Base-by-base conservation (phyloP, 1,140 invertebrate species). In the Tigriopus japonicus region DNA sequence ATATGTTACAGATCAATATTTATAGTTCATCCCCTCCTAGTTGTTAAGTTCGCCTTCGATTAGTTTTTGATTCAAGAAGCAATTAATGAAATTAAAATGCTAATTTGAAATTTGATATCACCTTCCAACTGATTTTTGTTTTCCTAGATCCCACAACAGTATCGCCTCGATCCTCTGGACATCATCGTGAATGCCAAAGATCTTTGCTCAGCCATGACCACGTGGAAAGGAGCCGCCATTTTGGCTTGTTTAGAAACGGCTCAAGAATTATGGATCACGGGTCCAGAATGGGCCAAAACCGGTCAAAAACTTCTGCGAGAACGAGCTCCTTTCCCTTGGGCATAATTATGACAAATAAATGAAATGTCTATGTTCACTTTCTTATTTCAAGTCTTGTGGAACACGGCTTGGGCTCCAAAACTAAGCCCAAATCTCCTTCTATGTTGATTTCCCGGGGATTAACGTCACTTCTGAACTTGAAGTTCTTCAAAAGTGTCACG, bases 161-260 rank as follows among this genome's bases (percentile, higher is more conserved):
- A 81, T 65, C 76, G 83, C 71, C 78, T 81, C 65, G 78, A 88
- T 67, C 84, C 85, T 73, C 71, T 86, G 63, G 85, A 88, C 71
- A 83, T 88, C 45, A 83, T 87, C 59, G 86, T 82, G 0, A 78
- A 81, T 60, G 82, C 83, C 0, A 86, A 94, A 72, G 90, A 94
- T 66, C 85, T 91, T 74, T 89, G 94, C 72, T 83, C 88, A 1
- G 79, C 83, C 19, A 83, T 87, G 72, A 85, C 85, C 0, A 77
- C 85, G 0, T 95, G 91, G 91, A 95, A 94, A 73, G 92, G 92
- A 10, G 91, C 90, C 2, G 83, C 87, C 2, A 85, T 97, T 14
- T 81, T 95, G 78, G 87, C 86, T 1, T 89, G 87, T 62, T 64
- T 90, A 49, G 92, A 96, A 71, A 88, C 90, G 0, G 86, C 88